Percentiles rank a stretch among this genome's conserved stretches.
These are phyloP conservation scores for Aix galericulata DNA, from an alignment of 2,113 vertebrate species.

Conservation along the genomic window DNA sequence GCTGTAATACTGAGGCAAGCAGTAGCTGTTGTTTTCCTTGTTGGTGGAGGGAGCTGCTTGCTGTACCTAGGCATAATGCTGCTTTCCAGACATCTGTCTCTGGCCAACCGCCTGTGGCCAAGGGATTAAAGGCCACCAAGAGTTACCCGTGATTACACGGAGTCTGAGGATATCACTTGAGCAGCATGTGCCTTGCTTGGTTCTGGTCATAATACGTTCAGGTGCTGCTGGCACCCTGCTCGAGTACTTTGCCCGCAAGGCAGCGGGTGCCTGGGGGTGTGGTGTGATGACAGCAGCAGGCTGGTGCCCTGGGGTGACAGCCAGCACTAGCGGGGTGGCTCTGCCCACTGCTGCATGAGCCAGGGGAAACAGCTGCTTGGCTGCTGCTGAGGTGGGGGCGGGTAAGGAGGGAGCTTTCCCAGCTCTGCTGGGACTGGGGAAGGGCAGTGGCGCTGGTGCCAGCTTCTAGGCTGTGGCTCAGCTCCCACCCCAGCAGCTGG, in stretches of 20 bases:
- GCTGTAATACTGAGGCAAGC: neutral
- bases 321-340: no score
- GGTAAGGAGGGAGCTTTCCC: neutral
- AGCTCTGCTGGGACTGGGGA: neutral
- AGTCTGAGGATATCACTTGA: neutral
- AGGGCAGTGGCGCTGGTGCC: neutral
- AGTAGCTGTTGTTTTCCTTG: neutral
- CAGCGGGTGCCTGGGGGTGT: neutral
- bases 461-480: neutral
- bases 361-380: neutral
- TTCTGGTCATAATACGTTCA: neutral
- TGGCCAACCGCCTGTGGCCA: neutral
- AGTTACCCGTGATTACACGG: neutral
- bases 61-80: neutral
- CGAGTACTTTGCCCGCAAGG: neutral
- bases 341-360: no score
- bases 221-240: neutral
- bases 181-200: neutral
- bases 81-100: neutral
- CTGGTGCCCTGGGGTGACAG: neutral
- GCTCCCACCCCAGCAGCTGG: neutral
- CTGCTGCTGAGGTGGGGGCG: neutral
- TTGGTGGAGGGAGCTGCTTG: neutral
- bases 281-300: neutral
- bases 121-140: neutral